Percentiles rank a stretch among this genome's conserved stretches.
These are phyloP conservation scores for Eptesicus fuscus DNA, from an alignment of 2,113 vertebrate genomes.

Conservation along the genomic window DNA sequence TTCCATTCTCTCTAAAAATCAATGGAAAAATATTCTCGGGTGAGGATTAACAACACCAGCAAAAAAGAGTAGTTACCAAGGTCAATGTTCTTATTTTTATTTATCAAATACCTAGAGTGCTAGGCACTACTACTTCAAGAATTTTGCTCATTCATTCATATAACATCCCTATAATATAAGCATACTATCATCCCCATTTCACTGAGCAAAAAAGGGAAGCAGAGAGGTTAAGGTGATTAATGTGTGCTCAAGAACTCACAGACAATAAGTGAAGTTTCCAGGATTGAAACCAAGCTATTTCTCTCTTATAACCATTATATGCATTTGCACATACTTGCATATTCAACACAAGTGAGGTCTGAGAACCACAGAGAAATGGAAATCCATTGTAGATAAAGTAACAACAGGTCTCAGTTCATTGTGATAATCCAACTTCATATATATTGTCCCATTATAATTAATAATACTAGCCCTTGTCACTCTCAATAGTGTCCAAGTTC, in stretches of 20 bases:
- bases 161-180: neutral
- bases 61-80: neutral
- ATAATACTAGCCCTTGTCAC: neutral
- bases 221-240: neutral
- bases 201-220: conserved; percentile 8
- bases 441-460: neutral
- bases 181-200: neutral
- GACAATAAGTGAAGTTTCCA: neutral
- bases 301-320: neutral
- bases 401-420: neutral
- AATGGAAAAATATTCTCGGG: neutral
- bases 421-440: neutral
- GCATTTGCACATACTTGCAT: neutral
- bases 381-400: neutral
- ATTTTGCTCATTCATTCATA: neutral
- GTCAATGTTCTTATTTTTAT: conserved; percentile 34
- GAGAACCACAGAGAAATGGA: neutral
- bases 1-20: neutral
- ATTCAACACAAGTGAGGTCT: neutral
- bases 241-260: neutral
- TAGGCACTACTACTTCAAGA: neutral
- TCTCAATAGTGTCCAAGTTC: neutral
- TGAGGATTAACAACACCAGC: neutral
- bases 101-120: neutral
- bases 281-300: neutral